Evolutionary conservation across 1,140 invertebrate species (phyloP).

Genomic region (Platyscapa corneri): DNA sequence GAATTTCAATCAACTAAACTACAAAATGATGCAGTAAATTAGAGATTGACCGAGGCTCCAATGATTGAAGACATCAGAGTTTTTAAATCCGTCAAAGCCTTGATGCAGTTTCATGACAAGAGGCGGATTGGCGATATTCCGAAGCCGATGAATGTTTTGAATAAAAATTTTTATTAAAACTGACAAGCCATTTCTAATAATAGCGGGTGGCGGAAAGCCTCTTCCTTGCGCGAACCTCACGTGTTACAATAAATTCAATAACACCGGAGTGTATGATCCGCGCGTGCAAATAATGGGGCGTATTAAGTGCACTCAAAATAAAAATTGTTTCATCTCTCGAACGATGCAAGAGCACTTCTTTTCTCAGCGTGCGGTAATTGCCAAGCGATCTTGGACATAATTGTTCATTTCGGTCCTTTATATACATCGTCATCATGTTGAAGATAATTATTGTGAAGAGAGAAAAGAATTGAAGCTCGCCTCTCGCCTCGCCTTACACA

Average conservation of each 20-base stretch:
- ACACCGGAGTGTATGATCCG: constrained; percentile 5
- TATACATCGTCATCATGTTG: constrained; percentile 46
- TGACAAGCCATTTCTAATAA: no score
- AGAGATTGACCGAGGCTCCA: not conserved
- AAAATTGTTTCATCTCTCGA: constrained; percentile 20
- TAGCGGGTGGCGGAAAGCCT: no score
- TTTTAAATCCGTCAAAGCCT: no score
- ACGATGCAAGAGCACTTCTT: not conserved
- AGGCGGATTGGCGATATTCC: no score
- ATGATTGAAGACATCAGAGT: not conserved
- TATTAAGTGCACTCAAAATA: constrained; percentile 30
- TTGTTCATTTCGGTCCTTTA: constrained; percentile 35
- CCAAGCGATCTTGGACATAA: constrained; percentile 31
- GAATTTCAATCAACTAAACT: not conserved
- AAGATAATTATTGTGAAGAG: constrained; percentile 47
- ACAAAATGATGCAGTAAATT: not conserved
- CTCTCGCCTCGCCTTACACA: constrained; percentile 34
- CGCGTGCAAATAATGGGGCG: constrained; percentile 6
- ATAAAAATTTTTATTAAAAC: not conserved
- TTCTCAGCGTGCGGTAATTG: constrained; percentile 37
- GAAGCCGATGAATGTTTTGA: not conserved
- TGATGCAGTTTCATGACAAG: not conserved
- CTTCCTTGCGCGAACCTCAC: not conserved
- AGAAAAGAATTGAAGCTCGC: constrained; percentile 33
- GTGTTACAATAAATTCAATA: not conserved